Conservation (phyloP, 1,140 invertebrate genomes). For the Acromyrmex charruanus region DNA sequence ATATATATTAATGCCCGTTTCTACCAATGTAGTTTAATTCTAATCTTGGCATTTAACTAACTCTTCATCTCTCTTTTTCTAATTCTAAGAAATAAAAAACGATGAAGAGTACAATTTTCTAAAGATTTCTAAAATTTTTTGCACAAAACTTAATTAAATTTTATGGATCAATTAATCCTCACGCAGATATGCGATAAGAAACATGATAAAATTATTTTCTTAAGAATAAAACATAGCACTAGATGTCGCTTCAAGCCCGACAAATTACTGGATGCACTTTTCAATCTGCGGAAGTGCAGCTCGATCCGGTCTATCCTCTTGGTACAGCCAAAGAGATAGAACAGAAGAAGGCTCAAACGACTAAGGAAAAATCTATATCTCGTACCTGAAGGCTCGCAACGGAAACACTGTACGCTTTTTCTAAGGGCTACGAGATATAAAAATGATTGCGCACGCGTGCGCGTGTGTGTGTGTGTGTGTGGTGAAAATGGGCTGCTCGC, state of each 20-base stretch:
- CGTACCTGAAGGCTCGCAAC: slow-evolving; percentile 19
- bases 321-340: slow-evolving; percentile 46
- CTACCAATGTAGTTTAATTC: no score
- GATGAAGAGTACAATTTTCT: no score
- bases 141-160: not conserved
- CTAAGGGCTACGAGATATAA: slow-evolving; percentile 39
- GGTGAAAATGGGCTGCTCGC: slow-evolving; percentile 16
- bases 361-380: slow-evolving; percentile 55
- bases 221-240: not conserved
- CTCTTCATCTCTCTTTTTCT: no score
- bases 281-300: slow-evolving; percentile 68
- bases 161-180: not conserved
- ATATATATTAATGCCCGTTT: no score
- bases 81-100: no score
- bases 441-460: not conserved
- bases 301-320: slow-evolving; percentile 15
- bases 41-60: no score
- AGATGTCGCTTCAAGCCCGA: slow-evolving; percentile 18
- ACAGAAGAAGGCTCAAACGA: slow-evolving; percentile 54
- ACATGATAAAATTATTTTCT: slow-evolving; percentile 10
- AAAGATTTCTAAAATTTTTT: not conserved
- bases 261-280: slow-evolving; percentile 61
- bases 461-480: not conserved
- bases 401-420: slow-evolving; percentile 27
- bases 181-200: not conserved